Evolutionary conservation across 2,113 vertebrate genomes (phyloP).

Genomic region (Sisor rabdophorus): DNA sequence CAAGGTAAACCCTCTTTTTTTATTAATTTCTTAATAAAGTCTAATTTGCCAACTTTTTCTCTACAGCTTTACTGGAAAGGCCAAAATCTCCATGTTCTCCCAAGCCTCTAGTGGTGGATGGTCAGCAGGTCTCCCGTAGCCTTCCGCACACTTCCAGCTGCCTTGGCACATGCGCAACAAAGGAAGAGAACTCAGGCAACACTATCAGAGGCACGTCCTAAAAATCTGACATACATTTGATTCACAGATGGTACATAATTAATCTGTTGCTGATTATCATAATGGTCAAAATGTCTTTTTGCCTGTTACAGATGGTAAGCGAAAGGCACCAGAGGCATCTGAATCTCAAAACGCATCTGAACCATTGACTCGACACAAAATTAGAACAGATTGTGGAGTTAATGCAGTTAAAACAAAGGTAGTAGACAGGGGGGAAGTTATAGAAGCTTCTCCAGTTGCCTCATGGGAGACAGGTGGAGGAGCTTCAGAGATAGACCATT

Average conservation of each 20-base stretch:
- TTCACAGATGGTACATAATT: not conserved
- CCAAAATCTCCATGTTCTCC: slow-evolving; percentile 54
- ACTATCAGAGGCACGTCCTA: slow-evolving; percentile 15
- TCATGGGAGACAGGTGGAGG: slow-evolving; percentile 20
- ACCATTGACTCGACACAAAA: slow-evolving; percentile 38
- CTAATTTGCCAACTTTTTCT: not conserved
- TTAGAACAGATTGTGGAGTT: slow-evolving; percentile 42
- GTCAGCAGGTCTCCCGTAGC: slow-evolving; percentile 63
- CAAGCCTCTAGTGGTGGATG: slow-evolving; percentile 55
- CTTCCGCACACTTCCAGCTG: slow-evolving; percentile 63
- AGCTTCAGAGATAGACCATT: slow-evolving; percentile 57
- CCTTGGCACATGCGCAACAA: slow-evolving; percentile 60
- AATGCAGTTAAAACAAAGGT: slow-evolving; percentile 1
- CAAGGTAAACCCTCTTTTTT: slow-evolving; percentile 71
- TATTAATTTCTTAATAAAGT: not conserved
- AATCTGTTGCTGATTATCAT: not conserved
- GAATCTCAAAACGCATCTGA: slow-evolving; percentile 38
- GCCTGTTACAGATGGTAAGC: slow-evolving; percentile 59
- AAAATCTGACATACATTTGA: no score
- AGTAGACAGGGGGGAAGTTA: slow-evolving; percentile 31
- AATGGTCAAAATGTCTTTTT: no score
- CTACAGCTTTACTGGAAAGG: slow-evolving; percentile 64
- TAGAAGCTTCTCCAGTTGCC: not conserved
- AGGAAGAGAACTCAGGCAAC: slow-evolving; percentile 56
- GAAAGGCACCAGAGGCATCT: slow-evolving; percentile 45